Evolutionary conservation across 1,140 invertebrate species (phyloP), one percentile per base, ranked within the genome.

Genomic region (Calycopis cecrops): DNA sequence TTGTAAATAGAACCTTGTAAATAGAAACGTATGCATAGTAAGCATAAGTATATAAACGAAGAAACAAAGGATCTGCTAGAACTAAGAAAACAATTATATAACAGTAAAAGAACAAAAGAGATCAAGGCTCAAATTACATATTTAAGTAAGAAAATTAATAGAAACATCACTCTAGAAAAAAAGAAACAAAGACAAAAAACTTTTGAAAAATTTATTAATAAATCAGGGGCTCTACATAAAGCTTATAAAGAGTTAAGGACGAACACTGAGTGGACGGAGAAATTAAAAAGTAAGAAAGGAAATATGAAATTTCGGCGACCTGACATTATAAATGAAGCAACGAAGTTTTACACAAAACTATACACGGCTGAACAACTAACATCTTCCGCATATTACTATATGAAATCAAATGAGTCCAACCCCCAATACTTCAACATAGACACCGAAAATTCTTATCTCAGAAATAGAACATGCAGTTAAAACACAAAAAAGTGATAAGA

Each of bases 291-390:
- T 38, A 52, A 50, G 34, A 9, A 33, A 9, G 55, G 57, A 47
- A 42, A 9, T 8, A 44, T 28, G 11, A 6, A 21, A 50, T 9
- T 50, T 0, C 59, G 35, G 18, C 33, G 64, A 9, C 42, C 49
- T 37, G 57, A 62, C 3, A 68, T 68, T 7, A 62, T 62, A 37
- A 60, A 62, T 9, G 56, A 58, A 54, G 62, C 65, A 3, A 65
- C 62, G 51, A 1, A 34, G 17, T 65, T 56, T 16, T 65, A 64
- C 14, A 57, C 55, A 37, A 51, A 48, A 10, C 49, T 68, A n/a
- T 68, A 68, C 14, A 35, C 8, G 14, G 9, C 0, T 9, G 18
- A 16, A 38, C 16, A 35, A 12, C 38, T 44, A 14, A 0, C 21
- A 16, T 21, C n/a, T 9, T 16, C 4, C 17, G 3, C 33, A 28